These are phyloP conservation scores for Uloborus diversus DNA, from an alignment of 1,140 invertebrate genomes.

Conservation along the genomic window DNA sequence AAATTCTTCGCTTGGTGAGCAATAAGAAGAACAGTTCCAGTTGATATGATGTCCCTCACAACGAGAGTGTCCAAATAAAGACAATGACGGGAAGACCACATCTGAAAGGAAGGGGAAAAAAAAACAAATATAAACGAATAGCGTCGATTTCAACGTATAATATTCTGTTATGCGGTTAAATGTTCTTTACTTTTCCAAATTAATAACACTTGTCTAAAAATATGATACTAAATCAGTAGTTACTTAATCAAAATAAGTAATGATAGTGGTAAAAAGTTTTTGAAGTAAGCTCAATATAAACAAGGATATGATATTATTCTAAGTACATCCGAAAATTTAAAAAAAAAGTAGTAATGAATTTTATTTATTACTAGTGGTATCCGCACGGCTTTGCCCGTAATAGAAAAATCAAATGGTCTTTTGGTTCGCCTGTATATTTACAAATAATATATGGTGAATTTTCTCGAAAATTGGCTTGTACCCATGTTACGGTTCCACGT, in stretches of 20 bases:
- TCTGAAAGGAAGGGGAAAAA: slow-evolving; percentile 21
- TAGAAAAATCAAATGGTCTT: too few relatives aligned
- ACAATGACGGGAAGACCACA: slow-evolving; percentile 50
- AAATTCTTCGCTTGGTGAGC: slow-evolving; percentile 72
- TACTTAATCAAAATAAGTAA: neutral
- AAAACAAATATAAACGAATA: neutral
- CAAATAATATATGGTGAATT: too few relatives aligned
- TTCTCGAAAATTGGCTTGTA: too few relatives aligned
- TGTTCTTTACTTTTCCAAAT: neutral
- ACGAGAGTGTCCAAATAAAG: slow-evolving; percentile 74
- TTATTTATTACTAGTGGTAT: too few relatives aligned
- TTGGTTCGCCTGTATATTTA: too few relatives aligned
- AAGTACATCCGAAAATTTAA: too few relatives aligned
- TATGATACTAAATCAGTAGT: neutral
- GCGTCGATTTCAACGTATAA: neutral
- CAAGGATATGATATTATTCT: too few relatives aligned
- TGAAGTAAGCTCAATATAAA: too few relatives aligned
- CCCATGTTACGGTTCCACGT: too few relatives aligned
- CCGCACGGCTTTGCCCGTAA: too few relatives aligned
- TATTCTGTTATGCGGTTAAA: neutral
- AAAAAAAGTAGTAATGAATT: neutral
- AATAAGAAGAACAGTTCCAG: slow-evolving; percentile 79
- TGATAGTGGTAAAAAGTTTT: neutral
- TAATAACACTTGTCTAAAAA: neutral
- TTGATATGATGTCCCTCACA: slow-evolving; percentile 81